Percentiles rank a stretch among this genome's conserved stretches.
These are phyloP conservation scores for Phrynocephalus forsythii DNA, from an alignment of 2,797 vertebrate genomes.

Conservation along the genomic window DNA sequence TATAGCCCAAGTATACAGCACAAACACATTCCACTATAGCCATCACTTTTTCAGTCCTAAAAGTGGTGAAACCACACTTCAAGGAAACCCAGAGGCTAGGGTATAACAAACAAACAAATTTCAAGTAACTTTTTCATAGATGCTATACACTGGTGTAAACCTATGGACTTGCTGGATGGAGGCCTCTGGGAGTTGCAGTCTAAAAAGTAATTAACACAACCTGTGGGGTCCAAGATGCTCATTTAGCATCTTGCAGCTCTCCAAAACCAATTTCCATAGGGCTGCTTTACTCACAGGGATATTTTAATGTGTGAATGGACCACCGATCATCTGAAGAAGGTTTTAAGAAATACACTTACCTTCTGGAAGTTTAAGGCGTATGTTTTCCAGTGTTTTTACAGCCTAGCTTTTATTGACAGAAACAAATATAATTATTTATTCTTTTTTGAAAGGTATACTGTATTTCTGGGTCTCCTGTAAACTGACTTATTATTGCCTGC, in stretches of 20 bases:
- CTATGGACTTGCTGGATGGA: too few relatives aligned
- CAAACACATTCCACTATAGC: too few relatives aligned
- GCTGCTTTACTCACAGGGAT: not conserved
- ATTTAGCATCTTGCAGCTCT: not conserved
- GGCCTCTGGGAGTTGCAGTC: too few relatives aligned
- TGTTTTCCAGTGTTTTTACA: not conserved
- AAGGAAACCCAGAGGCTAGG: too few relatives aligned
- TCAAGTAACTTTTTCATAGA: too few relatives aligned
- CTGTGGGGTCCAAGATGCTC: not conserved
- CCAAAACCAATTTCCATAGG: not conserved
- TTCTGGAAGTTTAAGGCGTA: not conserved
- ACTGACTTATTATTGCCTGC: conserved; percentile 21
- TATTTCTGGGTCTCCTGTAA: not conserved
- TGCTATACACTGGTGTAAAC: too few relatives aligned
- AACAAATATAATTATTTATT: not conserved
- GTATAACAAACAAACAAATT: too few relatives aligned
- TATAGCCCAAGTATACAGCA: too few relatives aligned
- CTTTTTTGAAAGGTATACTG: not conserved
- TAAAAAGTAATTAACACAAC: too few relatives aligned
- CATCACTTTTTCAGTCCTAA: too few relatives aligned
- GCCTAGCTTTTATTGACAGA: not conserved
- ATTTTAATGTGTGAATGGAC: not conserved
- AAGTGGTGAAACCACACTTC: too few relatives aligned
- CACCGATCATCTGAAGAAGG: not conserved
- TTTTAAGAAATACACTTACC: not conserved